A percentile compares a stretch with the other conserved stretches of the same genome.
Evolutionary conservation across 2,113 vertebrate genomes (phyloP).

Genomic region (Embiotoca jacksoni): DNA sequence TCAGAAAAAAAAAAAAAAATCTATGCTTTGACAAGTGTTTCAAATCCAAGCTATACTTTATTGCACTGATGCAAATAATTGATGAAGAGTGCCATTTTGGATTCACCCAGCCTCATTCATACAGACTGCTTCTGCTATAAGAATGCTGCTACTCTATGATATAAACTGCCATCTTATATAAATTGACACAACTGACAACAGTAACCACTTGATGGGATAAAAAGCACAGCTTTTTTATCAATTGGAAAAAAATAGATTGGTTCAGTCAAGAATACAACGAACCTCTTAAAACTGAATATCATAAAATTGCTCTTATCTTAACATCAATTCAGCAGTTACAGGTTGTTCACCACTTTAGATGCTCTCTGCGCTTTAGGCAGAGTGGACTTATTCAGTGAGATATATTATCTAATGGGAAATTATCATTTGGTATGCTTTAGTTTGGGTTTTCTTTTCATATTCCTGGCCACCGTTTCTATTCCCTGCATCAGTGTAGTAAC

Average conservation of each 20-base stretch:
- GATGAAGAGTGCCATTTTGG: conserved; percentile 67
- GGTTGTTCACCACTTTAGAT: too few species aligned
- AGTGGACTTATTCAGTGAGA: too few species aligned
- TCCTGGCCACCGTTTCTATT: too few species aligned
- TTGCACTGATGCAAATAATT: conserved; percentile 71
- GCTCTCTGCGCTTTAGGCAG: too few species aligned
- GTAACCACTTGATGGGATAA: conserved; percentile 45
- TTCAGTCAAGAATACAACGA: conserved; percentile 22
- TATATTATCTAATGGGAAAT: too few species aligned
- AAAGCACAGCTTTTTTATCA: conserved; percentile 19
- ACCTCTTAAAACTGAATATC: conserved; percentile 13
- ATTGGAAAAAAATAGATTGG: not conserved
- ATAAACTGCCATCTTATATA: conserved; percentile 10
- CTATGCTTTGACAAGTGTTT: conserved; percentile 51
- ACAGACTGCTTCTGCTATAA: conserved; percentile 11
- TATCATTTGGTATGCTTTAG: too few species aligned
- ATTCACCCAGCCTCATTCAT: conserved; percentile 37
- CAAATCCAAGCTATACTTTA: conserved; percentile 46
- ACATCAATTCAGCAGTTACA: not conserved
- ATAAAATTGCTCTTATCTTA: not conserved
- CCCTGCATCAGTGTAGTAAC: too few species aligned
- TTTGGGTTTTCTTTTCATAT: too few species aligned
- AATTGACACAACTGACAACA: conserved; percentile 39
- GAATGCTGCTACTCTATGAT: not conserved
- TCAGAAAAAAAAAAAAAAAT: conserved; percentile 6